Percentiles rank a stretch among this genome's conserved stretches.
phyloP scores from a whole-genome alignment of 2,113 vertebrate species.

The Eptesicus fuscus region DNA sequence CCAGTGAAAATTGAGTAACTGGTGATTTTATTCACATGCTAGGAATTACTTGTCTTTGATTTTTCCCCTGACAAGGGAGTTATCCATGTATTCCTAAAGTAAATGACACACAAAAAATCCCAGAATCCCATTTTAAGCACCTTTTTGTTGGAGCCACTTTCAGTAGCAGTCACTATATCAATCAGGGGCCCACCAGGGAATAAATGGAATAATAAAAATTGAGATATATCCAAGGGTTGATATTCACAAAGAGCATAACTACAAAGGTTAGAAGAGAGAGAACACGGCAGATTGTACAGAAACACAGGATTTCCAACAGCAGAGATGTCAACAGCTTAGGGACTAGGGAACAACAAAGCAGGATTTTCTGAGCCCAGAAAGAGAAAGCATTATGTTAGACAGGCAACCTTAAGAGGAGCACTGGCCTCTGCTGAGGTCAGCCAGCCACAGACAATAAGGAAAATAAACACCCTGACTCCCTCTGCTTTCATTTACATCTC shows the following conservation, averaged over 20 bases:
- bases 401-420: not conserved
- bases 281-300: not conserved
- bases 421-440: not conserved
- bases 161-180: not conserved
- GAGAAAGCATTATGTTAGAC: not conserved
- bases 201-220: not conserved
- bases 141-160: not conserved
- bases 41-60: not conserved
- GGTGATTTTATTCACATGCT: not conserved
- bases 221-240: not conserved
- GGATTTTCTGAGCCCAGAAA: not conserved
- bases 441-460: not conserved
- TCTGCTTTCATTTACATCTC: not conserved
- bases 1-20: not conserved
- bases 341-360: not conserved
- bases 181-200: not conserved
- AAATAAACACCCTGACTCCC: not conserved
- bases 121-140: not conserved
- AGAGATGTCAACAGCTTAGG: fast-evolving
- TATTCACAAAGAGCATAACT: not conserved
- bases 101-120: not conserved
- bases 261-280: not conserved
- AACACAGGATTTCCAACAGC: not conserved
- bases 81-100: not conserved
- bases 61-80: not conserved